These are phyloP conservation scores for Salminus brasiliensis DNA, from an alignment of 2,113 vertebrate species.

Conservation along the genomic window DNA sequence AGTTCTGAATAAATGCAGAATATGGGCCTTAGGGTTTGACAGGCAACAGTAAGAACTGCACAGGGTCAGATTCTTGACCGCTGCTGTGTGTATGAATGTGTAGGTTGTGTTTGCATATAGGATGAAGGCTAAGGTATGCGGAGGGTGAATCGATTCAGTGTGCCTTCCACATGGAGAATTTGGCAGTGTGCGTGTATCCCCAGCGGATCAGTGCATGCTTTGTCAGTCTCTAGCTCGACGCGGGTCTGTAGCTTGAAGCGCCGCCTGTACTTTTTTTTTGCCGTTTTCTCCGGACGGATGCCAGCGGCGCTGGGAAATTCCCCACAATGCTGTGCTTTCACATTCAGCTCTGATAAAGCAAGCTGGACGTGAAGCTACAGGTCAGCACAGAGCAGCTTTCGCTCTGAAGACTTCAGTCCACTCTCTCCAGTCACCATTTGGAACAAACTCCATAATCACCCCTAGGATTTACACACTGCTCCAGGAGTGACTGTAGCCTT, in stretches of 20 bases:
- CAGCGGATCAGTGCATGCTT: background rate
- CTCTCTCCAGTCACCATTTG: background rate
- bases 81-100: background rate
- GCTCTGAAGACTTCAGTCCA: background rate
- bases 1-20: background rate
- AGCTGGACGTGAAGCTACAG: background rate
- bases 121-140: slow-evolving; percentile 5
- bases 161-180: slow-evolving; percentile 56
- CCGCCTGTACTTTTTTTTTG: slow-evolving; percentile 54
- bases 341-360: background rate
- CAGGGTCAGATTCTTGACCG: background rate
- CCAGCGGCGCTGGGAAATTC: slow-evolving; percentile 64
- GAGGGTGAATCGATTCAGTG: slow-evolving; percentile 69
- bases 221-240: slow-evolving; percentile 10
- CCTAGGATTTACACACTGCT: background rate
- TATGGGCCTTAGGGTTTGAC: background rate
- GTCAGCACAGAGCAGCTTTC: slow-evolving; percentile 9
- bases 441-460: slow-evolving; percentile 7
- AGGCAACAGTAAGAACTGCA: background rate
- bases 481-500: background rate
- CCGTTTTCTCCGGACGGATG: slow-evolving; percentile 49
- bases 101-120: slow-evolving; percentile 5
- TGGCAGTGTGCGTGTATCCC: slow-evolving; percentile 11
- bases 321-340: slow-evolving; percentile 73
- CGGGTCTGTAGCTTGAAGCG: slow-evolving; percentile 25